Conservation (phyloP, 1,140 invertebrate genomes). For the Drosophila subpulchrella region DNA sequence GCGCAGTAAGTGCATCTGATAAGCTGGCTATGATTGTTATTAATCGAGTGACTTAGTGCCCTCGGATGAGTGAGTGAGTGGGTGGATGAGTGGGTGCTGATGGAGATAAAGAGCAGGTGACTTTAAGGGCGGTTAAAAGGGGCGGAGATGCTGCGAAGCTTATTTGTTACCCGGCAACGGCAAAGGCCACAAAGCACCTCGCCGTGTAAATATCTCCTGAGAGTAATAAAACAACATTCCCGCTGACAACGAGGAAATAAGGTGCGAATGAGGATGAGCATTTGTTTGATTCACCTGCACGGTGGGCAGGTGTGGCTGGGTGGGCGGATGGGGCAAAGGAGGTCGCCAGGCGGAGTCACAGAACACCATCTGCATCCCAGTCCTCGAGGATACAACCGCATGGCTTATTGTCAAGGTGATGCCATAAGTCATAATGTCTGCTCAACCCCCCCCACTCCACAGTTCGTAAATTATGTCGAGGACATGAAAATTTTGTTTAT, state of each 20-base stretch:
- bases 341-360: not conserved
- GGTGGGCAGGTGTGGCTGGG: not conserved
- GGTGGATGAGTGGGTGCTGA: not conserved
- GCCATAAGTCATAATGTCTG: constrained; percentile 71
- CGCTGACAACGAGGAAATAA: constrained; percentile 80
- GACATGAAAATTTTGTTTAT: constrained; percentile 66
- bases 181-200: constrained; percentile 62
- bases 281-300: constrained; percentile 67
- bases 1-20: constrained; percentile 86
- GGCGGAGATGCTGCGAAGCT: constrained; percentile 18
- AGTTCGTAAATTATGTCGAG: constrained; percentile 60
- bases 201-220: constrained; percentile 72
- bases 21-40: constrained; percentile 63
- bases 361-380: constrained; percentile 26
- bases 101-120: constrained; percentile 41
- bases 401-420: constrained; percentile 80
- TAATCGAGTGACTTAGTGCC: constrained; percentile 55
- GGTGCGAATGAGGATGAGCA: constrained; percentile 70
- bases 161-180: constrained; percentile 67
- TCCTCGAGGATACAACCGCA: constrained; percentile 53
- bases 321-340: not conserved
- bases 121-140: constrained; percentile 30
- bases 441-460: not conserved
- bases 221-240: constrained; percentile 84
- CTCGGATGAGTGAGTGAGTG: constrained; percentile 6